Evolutionary conservation across 2,797 vertebrate species (phyloP).

Genomic region (Parotocinclus haroldoi): DNA sequence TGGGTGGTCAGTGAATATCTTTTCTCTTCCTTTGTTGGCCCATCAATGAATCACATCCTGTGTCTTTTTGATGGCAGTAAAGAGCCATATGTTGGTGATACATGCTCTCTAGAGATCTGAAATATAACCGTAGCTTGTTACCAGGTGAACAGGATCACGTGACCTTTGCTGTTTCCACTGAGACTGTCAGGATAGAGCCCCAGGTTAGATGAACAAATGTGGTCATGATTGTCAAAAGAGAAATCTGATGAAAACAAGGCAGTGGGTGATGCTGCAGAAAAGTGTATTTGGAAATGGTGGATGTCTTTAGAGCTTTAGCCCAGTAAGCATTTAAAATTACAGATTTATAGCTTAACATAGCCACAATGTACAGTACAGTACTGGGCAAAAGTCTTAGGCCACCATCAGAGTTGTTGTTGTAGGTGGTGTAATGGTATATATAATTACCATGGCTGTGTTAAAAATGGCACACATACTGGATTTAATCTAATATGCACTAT

Average conservation of each 20-base stretch:
- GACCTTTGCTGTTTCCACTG: conserved; percentile 48
- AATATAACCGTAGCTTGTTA: conserved; percentile 58
- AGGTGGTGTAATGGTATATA: too few species aligned
- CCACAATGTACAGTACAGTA: too few species aligned
- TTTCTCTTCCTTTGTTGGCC: conserved; percentile 20
- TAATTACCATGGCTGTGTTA: too few species aligned
- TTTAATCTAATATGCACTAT: too few species aligned
- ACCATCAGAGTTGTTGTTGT: too few species aligned
- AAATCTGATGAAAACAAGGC: conserved; percentile 15
- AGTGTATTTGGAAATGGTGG: conserved; percentile 1
- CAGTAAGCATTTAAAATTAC: too few species aligned
- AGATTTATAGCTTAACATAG: too few species aligned
- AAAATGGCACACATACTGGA: too few species aligned
- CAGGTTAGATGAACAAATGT: conserved; percentile 62
- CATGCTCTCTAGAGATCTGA: conserved; percentile 22
- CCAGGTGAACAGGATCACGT: conserved; percentile 57
- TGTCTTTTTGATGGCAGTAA: conserved; percentile 18
- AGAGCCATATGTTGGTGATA: conserved; percentile 21
- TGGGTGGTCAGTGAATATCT: conserved; percentile 30
- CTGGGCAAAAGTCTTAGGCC: too few species aligned
- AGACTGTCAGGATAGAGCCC: conserved; percentile 44
- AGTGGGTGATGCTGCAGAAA: conserved; percentile 13
- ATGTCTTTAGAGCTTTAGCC: too few species aligned
- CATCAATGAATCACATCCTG: conserved; percentile 17
- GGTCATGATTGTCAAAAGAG: conserved; percentile 56